Conservation (phyloP, 1,140 invertebrate species). For the Geopemphigus sp. region DNA sequence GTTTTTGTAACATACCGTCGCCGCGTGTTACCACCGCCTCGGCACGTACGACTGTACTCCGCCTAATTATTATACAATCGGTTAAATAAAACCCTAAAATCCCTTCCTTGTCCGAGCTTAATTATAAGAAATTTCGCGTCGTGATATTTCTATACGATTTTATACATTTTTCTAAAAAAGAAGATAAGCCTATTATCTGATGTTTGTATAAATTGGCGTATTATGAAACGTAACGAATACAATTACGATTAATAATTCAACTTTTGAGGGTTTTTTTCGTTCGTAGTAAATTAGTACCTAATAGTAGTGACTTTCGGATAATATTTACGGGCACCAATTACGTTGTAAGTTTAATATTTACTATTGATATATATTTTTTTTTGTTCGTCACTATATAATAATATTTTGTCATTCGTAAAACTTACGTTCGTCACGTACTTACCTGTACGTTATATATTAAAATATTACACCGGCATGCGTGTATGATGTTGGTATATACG, state of each 20-base stretch:
- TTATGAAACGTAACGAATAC: not conserved
- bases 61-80: too few relatives aligned
- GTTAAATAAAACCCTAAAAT: constrained; percentile 6
- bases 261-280: not conserved
- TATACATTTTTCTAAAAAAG: constrained; percentile 16
- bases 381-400: constrained; percentile 11
- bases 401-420: constrained; percentile 8
- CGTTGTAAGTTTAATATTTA: constrained; percentile 36
- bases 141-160: constrained; percentile 17
- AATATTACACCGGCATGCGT: too few relatives aligned
- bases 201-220: constrained; percentile 17
- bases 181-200: constrained; percentile 1
- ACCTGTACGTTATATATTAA: not conserved
- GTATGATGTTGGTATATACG: not conserved
- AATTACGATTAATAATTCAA: not conserved
- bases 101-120: constrained; percentile 4
- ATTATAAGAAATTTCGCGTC: constrained; percentile 3
- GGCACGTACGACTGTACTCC: too few relatives aligned
- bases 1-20: too few relatives aligned
- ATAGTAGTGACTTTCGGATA: constrained; percentile 10
- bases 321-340: constrained; percentile 37
- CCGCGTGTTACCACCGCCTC: too few relatives aligned
- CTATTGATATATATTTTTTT: not conserved
- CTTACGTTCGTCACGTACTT: not conserved
- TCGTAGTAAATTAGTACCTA: not conserved